Evolutionary conservation across 1,140 invertebrate species (phyloP).

Genomic region (Dufourea novaeangliae): DNA sequence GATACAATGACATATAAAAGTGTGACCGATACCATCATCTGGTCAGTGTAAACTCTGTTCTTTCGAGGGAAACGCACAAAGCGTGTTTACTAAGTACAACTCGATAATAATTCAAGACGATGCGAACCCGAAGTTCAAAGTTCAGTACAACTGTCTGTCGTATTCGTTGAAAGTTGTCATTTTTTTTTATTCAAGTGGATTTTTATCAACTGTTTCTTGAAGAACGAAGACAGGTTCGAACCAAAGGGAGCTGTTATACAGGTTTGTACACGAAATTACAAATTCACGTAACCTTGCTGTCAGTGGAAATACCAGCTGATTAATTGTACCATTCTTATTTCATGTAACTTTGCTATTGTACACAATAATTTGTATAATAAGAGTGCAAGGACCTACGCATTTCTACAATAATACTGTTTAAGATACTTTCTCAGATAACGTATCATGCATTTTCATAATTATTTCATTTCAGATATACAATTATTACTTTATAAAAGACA

Average conservation of each 20-base stretch:
- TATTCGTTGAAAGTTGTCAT: not conserved
- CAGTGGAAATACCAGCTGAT: not conserved
- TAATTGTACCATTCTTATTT: not conserved
- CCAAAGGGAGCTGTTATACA: not conserved
- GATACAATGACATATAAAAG: slow-evolving; percentile 50
- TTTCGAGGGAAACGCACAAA: slow-evolving; percentile 1
- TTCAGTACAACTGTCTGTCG: slow-evolving; percentile 4
- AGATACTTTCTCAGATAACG: too few relatives aligned
- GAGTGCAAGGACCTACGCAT: too few relatives aligned
- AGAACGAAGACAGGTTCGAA: not conserved
- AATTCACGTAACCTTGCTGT: not conserved
- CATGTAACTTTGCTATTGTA: not conserved
- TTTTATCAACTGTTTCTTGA: not conserved
- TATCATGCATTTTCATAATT: too few relatives aligned
- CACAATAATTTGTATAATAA: not conserved
- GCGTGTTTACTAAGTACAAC: slow-evolving; percentile 4
- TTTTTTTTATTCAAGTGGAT: not conserved
- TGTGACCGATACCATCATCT: slow-evolving; percentile 15
- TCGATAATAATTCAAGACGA: slow-evolving; percentile 22
- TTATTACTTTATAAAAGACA: too few relatives aligned
- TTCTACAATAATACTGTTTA: too few relatives aligned
- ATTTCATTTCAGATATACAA: too few relatives aligned
- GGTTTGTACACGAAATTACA: not conserved
- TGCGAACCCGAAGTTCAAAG: slow-evolving; percentile 21
- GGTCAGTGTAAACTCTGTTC: slow-evolving; percentile 31